These are phyloP conservation scores for Himalopsyche tibetana DNA, from an alignment of 2,888 invertebrate genomes.

Conservation along the genomic window DNA sequence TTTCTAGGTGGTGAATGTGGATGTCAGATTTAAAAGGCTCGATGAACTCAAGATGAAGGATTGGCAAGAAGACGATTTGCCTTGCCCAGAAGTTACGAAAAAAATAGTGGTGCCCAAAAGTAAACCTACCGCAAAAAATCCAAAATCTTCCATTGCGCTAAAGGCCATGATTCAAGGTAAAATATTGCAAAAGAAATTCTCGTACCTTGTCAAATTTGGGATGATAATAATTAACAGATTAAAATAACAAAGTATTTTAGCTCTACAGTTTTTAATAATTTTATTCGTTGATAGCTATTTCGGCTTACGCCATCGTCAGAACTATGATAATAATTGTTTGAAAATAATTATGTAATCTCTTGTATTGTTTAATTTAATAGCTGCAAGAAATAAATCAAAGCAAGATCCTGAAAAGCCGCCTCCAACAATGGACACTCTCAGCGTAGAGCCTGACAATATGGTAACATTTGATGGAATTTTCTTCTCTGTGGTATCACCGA, in stretches of 20 bases:
- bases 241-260: too few relatives aligned
- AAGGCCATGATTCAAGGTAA: slow-evolving; percentile 73
- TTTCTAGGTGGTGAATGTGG: slow-evolving; percentile 79
- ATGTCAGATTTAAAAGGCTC: slow-evolving; percentile 78
- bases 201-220: too few relatives aligned
- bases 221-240: too few relatives aligned
- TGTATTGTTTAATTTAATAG: slow-evolving; percentile 67
- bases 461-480: slow-evolving; percentile 75
- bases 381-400: slow-evolving; percentile 68
- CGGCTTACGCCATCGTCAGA: too few relatives aligned
- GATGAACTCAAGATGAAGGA: slow-evolving; percentile 72
- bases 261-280: too few relatives aligned
- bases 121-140: slow-evolving; percentile 66
- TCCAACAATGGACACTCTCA: neutral
- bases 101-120: slow-evolving; percentile 64
- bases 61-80: slow-evolving; percentile 76
- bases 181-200: slow-evolving; percentile 1
- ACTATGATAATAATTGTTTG: too few relatives aligned
- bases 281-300: too few relatives aligned
- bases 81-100: slow-evolving; percentile 63
- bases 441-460: slow-evolving; percentile 32
- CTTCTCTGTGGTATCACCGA: slow-evolving; percentile 73
- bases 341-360: too few relatives aligned
- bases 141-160: slow-evolving; percentile 68
- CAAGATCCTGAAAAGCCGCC: neutral